Base-by-base conservation (phyloP, 1,140 invertebrate genomes). In the Orius insidiosus region DNA sequence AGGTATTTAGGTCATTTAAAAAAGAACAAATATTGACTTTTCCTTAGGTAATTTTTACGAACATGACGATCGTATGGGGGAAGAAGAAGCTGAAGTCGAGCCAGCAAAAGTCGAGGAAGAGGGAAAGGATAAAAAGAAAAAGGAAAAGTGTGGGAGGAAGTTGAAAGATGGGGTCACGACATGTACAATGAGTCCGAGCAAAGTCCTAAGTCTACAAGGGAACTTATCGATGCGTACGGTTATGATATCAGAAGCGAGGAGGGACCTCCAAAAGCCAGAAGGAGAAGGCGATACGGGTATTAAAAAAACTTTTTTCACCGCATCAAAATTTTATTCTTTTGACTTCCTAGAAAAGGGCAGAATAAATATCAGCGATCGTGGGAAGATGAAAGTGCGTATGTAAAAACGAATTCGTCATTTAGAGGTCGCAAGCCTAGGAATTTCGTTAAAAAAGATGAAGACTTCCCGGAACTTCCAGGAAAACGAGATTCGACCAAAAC, bases 231-330 rank as follows among this genome's bases (percentile, higher is more conserved):
- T 1, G 70, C 82, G 33, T 96, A 96, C 63, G 92, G 92, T 3
- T 96, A 95, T 64, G 90, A 97, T 58, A 96, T 96, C 44, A 66
- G 89, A 41, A 85, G 81, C 54, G 85, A 92, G 63, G 88, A 94
- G 59, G 85, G 85, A 0, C 81, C 87, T 11, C 87, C 88, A 7
- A 73, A 86, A 55, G 85, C 85, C 0, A 67, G 86, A 40, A 75
- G 86, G 54, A 75, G 85, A 49, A 68, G 85, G 53, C 67, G 82
- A 65, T 92, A 92, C 62, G 85, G 83, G 81, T 85, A n/a, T n/a
- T n/a, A n/a, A n/a, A n/a, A n/a, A n/a, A n/a, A n/a, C n/a, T n/a
- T n/a, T n/a, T n/a, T n/a, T n/a, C n/a, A n/a, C n/a, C n/a, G n/a
- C n/a, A n/a, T n/a, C n/a, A n/a, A n/a, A n/a, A n/a, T n/a, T n/a